Percentiles rank a stretch among this genome's conserved stretches.
Conservation (phyloP, 2,797 vertebrate species). For the Mormyrus hasselquistii region DNA sequence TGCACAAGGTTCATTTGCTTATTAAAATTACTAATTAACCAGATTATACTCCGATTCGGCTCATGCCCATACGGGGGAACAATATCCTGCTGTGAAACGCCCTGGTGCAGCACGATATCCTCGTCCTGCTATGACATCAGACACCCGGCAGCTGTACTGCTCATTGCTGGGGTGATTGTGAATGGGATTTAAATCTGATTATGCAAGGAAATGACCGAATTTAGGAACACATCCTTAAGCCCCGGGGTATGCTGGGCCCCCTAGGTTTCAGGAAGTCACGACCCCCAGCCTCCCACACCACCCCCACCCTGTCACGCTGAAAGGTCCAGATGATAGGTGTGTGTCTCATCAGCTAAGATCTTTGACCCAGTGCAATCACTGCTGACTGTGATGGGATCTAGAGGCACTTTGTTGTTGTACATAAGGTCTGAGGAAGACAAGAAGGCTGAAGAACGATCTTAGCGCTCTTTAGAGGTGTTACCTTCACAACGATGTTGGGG, state of each 20-base stretch:
- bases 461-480: not conserved
- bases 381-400: constrained; percentile 27
- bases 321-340: not conserved
- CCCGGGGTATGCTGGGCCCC: constrained; percentile 26
- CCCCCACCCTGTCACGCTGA: not conserved
- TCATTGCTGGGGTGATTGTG: constrained; percentile 34
- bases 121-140: constrained; percentile 40
- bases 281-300: not conserved
- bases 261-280: constrained; percentile 27
- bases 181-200: constrained; percentile 47
- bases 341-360: not conserved
- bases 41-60: not conserved
- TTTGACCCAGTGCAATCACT: not conserved
- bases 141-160: constrained; percentile 41
- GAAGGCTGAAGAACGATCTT: not conserved
- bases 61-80: constrained; percentile 24
- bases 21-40: not conserved
- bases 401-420: not conserved
- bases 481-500: not conserved
- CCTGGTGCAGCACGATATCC: constrained; percentile 31
- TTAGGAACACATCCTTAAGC: constrained; percentile 31
- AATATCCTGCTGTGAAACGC: constrained; percentile 34
- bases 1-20: not conserved
- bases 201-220: constrained; percentile 52
- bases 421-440: not conserved